These are phyloP conservation scores for Chrysopilus asiliformis DNA, from an alignment of 2,888 invertebrate genomes.

Conservation along the genomic window DNA sequence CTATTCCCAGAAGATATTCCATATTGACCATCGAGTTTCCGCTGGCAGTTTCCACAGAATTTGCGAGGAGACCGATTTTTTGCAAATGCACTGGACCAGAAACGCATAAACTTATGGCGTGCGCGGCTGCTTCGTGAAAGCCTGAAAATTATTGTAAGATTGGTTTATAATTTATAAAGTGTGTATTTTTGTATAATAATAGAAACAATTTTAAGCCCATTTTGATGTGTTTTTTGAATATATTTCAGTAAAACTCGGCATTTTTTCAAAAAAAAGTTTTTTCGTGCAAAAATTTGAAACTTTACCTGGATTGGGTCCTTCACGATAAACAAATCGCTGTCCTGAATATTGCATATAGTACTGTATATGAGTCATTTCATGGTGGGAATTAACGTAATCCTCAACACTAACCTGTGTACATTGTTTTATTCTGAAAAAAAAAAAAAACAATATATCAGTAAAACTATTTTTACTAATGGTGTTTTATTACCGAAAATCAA, in stretches of 20 bases:
- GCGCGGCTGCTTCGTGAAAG: constrained; percentile 76
- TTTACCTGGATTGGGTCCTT: constrained; percentile 69
- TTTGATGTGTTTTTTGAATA: not conserved
- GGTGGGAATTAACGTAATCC: constrained; percentile 63
- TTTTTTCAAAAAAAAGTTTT: too few relatives aligned
- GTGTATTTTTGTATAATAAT: not conserved
- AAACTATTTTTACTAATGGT: constrained; percentile 4
- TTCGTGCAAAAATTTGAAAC: not conserved
- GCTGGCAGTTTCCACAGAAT: constrained; percentile 36
- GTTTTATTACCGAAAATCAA: constrained; percentile 57
- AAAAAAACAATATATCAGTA: constrained; percentile 2
- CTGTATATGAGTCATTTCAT: constrained; percentile 73
- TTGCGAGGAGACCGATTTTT: constrained; percentile 52
- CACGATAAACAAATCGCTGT: constrained; percentile 60
- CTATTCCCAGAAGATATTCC: constrained; percentile 53
- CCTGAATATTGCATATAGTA: constrained; percentile 68
- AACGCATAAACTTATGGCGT: constrained; percentile 62
- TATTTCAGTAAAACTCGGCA: not conserved
- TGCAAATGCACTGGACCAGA: constrained; percentile 63
- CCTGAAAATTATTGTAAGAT: constrained; percentile 38
- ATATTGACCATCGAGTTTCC: constrained; percentile 23
- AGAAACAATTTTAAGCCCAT: too few relatives aligned
- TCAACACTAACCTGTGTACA: constrained; percentile 68
- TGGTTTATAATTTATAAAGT: not conserved
- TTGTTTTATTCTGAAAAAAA: constrained; percentile 54